Evolutionary conservation across 2,113 vertebrate species (phyloP).

Genomic region (Dipodomys stephensi): DNA sequence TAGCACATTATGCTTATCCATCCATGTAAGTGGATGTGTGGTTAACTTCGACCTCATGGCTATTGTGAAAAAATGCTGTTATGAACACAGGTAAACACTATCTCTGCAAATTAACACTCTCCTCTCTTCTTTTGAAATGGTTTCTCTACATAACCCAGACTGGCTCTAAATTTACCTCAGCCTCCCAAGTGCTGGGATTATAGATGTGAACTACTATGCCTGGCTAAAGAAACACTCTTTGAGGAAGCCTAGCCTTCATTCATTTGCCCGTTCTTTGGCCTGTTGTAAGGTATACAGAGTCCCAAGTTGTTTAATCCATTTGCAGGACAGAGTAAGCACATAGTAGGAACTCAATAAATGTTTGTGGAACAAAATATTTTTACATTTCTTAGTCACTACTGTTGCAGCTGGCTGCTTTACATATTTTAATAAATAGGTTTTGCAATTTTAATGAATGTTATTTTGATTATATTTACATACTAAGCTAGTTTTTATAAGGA

Average conservation of each 20-base stretch:
- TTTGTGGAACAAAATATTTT: conserved; percentile 69
- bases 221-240: background rate
- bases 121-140: background rate
- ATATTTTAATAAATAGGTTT: conserved; percentile 80
- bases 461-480: conserved; percentile 79
- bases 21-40: background rate
- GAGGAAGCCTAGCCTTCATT: background rate
- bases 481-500: conserved; percentile 68
- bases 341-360: conserved; percentile 67
- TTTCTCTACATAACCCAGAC: background rate
- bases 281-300: background rate
- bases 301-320: background rate
- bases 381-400: conserved; percentile 54
- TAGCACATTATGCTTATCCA: background rate
- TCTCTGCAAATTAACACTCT: background rate
- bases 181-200: background rate
- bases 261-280: background rate
- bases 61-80: background rate
- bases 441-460: conserved; percentile 78
- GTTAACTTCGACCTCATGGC: background rate
- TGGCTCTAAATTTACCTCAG: background rate
- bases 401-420: conserved; percentile 76
- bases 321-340: conserved; percentile 18
- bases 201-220: background rate
- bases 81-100: background rate